These are phyloP conservation scores for Archips crataeganus DNA, from an alignment of 2,888 invertebrate species.

Conservation along the genomic window DNA sequence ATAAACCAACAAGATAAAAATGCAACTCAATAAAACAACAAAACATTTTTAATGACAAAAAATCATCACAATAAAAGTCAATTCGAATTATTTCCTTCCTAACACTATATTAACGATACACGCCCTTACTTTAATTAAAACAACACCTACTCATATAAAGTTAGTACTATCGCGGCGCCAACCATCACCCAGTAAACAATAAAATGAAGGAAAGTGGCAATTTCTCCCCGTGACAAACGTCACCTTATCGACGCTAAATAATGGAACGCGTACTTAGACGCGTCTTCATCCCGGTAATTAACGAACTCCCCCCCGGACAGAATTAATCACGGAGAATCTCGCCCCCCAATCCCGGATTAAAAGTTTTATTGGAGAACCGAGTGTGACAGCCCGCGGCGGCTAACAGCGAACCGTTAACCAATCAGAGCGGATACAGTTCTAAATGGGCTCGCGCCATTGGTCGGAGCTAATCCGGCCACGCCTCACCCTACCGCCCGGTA, in stretches of 20 bases:
- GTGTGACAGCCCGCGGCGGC: slow-evolving; percentile 76
- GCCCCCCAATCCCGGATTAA: slow-evolving; percentile 84
- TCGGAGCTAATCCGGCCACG: slow-evolving; percentile 56
- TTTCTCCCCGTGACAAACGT: slow-evolving; percentile 81
- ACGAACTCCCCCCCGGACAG: slow-evolving; percentile 66
- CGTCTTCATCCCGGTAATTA: slow-evolving; percentile 85
- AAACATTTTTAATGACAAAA: too few relatives aligned
- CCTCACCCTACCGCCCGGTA: slow-evolving; percentile 71
- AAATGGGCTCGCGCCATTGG: slow-evolving; percentile 64
- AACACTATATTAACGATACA: neutral
- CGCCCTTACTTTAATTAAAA: neutral
- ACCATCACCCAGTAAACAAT: slow-evolving; percentile 70
- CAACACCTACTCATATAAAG: neutral
- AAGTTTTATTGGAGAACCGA: slow-evolving; percentile 83
- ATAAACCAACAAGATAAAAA: too few relatives aligned
- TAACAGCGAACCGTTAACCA: slow-evolving; percentile 60
- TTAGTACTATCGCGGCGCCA: slow-evolving; percentile 43
- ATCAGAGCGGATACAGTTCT: slow-evolving; percentile 57
- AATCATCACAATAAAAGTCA: too few relatives aligned
- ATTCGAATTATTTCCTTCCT: neutral
- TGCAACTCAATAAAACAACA: too few relatives aligned
- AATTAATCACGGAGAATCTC: slow-evolving; percentile 85
- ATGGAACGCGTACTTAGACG: slow-evolving; percentile 83
- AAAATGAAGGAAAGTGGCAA: slow-evolving; percentile 80
- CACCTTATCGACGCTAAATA: slow-evolving; percentile 82